phyloP scores from a whole-genome alignment of 2,797 vertebrate genomes.

The Chelonia mydas region DNA sequence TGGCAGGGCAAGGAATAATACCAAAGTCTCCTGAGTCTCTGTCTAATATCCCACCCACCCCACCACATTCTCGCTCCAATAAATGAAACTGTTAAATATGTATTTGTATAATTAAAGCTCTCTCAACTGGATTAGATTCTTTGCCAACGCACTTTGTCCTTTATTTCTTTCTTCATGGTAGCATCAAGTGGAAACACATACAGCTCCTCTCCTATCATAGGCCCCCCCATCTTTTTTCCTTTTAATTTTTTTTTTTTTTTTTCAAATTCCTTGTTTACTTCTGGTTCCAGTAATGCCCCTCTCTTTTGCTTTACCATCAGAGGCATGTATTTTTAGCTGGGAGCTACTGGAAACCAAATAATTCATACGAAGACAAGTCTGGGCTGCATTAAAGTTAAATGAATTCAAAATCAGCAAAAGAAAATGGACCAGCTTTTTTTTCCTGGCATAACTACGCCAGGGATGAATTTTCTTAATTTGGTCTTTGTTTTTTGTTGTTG shows the following conservation, averaged over 20 bases:
- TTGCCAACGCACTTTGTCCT: not conserved
- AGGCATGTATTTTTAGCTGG: not conserved
- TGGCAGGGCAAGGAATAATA: not conserved
- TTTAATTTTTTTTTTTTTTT: not conserved
- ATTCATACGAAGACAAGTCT: not conserved
- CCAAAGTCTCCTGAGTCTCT: not conserved
- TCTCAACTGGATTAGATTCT: not conserved
- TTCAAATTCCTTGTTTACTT: not conserved
- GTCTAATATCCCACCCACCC: not conserved
- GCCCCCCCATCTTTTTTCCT: not conserved
- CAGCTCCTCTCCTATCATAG: not conserved
- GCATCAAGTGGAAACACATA: not conserved
- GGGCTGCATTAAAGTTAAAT: not conserved
- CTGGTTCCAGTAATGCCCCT: not conserved
- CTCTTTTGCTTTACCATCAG: not conserved
- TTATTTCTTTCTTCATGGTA: not conserved
- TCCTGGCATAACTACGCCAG: not conserved
- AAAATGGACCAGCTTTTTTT: not conserved
- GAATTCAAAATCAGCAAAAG: accelerated
- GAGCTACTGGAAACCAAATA: not conserved
- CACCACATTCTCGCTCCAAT: not conserved
- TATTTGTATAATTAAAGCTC: not conserved
- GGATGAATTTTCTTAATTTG: accelerated
- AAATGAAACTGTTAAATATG: not conserved
- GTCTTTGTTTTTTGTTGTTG: not conserved